Conservation (phyloP, 2,888 invertebrate species). For the Coleophora deauratella region DNA sequence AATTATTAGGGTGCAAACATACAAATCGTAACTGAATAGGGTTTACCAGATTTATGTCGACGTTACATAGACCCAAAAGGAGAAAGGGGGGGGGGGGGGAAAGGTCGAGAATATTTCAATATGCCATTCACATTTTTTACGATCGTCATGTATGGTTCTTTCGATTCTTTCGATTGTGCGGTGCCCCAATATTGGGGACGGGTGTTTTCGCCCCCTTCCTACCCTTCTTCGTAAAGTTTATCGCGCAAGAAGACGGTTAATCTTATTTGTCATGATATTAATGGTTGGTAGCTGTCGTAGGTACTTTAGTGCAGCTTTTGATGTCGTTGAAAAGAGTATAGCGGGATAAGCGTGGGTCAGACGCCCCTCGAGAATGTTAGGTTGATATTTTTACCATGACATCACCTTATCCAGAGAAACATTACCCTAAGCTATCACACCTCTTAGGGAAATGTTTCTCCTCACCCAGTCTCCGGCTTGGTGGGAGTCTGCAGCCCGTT, state of each 20-base stretch:
- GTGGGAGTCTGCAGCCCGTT: too few relatives aligned
- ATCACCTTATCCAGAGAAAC: too few relatives aligned
- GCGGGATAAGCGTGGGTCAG: too few relatives aligned
- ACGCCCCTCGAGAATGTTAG: too few relatives aligned
- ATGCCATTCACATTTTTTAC: constrained; percentile 69
- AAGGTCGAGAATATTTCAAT: constrained; percentile 68
- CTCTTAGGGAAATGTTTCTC: too few relatives aligned
- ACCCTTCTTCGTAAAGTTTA: constrained; percentile 36
- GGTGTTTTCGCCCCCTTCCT: constrained; percentile 38
- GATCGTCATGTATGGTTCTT: constrained; percentile 56
- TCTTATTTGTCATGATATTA: neutral
- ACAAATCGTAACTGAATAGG: constrained; percentile 37
- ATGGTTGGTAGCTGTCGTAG: neutral
- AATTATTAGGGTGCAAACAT: constrained; percentile 17
- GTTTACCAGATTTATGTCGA: constrained; percentile 53
- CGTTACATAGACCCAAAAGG: constrained; percentile 46
- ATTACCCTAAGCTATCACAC: too few relatives aligned
- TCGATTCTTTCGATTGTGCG: constrained; percentile 41
- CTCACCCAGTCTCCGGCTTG: too few relatives aligned
- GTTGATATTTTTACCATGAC: too few relatives aligned
- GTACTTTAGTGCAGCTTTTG: too few relatives aligned
- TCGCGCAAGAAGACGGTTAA: constrained; percentile 14
- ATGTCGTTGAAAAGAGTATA: too few relatives aligned
- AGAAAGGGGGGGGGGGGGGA: constrained; percentile 53
- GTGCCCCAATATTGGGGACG: constrained; percentile 52